Conservation (phyloP, 1,140 invertebrate species). For the Ceratosolen fusciceps region DNA sequence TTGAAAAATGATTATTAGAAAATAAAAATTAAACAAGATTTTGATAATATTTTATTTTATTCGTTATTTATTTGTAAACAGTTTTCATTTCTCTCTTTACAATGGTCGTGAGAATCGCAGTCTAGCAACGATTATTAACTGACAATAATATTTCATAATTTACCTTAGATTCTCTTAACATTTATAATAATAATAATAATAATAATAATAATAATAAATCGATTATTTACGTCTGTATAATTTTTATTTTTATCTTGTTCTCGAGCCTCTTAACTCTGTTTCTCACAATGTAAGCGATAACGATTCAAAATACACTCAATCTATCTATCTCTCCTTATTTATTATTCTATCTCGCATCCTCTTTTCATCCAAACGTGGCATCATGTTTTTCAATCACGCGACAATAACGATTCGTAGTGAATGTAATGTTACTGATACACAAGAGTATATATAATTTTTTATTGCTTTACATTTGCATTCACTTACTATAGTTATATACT, state of each 20-base stretch:
- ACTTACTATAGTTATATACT: too few species aligned
- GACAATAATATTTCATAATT: slow-evolving; percentile 61
- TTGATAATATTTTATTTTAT: slow-evolving; percentile 61
- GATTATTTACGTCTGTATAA: slow-evolving; percentile 56
- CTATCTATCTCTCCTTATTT: neutral
- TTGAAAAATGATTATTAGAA: neutral
- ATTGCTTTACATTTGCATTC: neutral
- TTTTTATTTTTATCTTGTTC: slow-evolving; percentile 52
- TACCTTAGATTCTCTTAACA: slow-evolving; percentile 63
- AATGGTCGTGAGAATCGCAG: slow-evolving; percentile 54
- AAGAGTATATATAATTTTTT: neutral
- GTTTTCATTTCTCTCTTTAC: slow-evolving; percentile 55
- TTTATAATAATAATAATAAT: slow-evolving; percentile 67
- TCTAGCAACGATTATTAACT: slow-evolving; percentile 56
- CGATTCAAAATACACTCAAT: slow-evolving; percentile 30
- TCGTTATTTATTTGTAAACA: slow-evolving; percentile 64
- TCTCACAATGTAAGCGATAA: slow-evolving; percentile 12
- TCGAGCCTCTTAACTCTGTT: slow-evolving; percentile 11
- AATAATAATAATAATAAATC: slow-evolving; percentile 63
- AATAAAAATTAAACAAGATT: slow-evolving; percentile 1
- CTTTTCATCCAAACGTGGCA: neutral
- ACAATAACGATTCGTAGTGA: neutral
- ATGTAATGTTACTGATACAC: neutral
- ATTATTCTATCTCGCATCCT: neutral
- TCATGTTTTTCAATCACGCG: slow-evolving; percentile 1